Percentiles rank a stretch among this genome's conserved stretches.
Conservation (phyloP, 2,113 vertebrate species). For the Myodes glareolus region DNA sequence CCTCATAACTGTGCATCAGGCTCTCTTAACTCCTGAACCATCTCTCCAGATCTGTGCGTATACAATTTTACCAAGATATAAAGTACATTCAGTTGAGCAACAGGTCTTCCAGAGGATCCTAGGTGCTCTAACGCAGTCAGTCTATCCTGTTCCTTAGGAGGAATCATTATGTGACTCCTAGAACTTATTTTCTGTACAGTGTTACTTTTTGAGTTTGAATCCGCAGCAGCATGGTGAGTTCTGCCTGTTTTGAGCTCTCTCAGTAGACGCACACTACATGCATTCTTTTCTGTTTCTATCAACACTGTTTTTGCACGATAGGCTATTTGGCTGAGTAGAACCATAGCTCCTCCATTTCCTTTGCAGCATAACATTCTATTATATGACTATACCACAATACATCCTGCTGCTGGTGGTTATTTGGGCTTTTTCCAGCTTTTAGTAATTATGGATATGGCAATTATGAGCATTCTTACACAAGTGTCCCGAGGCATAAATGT, state of each 20-base stretch:
- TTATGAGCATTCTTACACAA: neutral
- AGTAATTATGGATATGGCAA: neutral
- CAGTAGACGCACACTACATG: neutral
- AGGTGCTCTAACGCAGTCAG: neutral
- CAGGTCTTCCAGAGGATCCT: neutral
- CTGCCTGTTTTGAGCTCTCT: constrained; percentile 2
- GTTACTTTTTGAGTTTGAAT: neutral
- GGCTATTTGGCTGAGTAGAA: neutral
- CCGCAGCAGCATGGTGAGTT: neutral
- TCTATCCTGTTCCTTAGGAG: constrained; percentile 3
- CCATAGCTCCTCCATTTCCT: neutral
- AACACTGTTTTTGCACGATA: neutral
- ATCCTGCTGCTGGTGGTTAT: neutral
- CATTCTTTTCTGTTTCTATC: neutral
- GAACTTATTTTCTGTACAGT: neutral
- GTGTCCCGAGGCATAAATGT: neutral
- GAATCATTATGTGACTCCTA: neutral
- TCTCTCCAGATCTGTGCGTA: neutral
- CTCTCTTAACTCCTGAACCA: neutral
- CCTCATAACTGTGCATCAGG: neutral
- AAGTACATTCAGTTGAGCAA: constrained; percentile 33
- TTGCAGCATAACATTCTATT: neutral
- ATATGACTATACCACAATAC: neutral
- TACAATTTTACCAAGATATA: neutral
- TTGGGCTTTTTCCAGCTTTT: constrained; percentile 25